These are phyloP conservation scores for Paramormyrops kingsleyae DNA, from an alignment of 2,113 vertebrate genomes.

Conservation along the genomic window DNA sequence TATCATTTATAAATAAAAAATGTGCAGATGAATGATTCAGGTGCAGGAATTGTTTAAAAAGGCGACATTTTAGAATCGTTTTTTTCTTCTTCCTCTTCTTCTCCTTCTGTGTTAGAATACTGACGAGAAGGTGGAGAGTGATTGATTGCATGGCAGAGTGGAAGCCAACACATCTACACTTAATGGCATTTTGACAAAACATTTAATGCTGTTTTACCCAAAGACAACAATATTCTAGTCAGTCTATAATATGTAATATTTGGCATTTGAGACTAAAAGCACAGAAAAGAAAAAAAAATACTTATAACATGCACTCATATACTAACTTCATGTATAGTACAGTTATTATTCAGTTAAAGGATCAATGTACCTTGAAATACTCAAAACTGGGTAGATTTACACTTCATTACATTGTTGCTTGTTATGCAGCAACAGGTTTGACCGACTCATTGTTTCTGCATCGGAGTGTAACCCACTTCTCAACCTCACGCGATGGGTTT, in stretches of 20 bases:
- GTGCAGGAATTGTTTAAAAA: not conserved
- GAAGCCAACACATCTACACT: not conserved
- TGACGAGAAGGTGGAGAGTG: not conserved
- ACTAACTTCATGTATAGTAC: not conserved
- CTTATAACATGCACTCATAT: not conserved
- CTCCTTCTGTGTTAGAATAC: not conserved
- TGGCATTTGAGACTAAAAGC: not conserved
- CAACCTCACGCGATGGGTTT: conserved; percentile 28
- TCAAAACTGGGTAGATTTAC: not conserved
- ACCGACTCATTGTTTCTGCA: not conserved
- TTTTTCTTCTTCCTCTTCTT: not conserved
- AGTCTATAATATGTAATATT: not conserved
- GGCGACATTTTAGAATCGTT: not conserved
- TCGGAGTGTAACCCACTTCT: not conserved
- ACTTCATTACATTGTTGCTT: not conserved
- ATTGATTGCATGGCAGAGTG: not conserved
- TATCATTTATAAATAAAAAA: not conserved
- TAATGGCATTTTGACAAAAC: not conserved
- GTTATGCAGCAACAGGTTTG: not conserved
- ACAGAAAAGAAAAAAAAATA: not conserved
- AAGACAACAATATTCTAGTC: not conserved
- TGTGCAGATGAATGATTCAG: not conserved
- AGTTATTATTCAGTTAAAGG: not conserved
- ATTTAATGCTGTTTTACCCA: not conserved
- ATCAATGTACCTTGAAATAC: not conserved